Evolutionary conservation across 2,888 invertebrate genomes (phyloP), one percentile per base, ranked within the genome.

Genomic region (Nephrotoma flavescens): DNA sequence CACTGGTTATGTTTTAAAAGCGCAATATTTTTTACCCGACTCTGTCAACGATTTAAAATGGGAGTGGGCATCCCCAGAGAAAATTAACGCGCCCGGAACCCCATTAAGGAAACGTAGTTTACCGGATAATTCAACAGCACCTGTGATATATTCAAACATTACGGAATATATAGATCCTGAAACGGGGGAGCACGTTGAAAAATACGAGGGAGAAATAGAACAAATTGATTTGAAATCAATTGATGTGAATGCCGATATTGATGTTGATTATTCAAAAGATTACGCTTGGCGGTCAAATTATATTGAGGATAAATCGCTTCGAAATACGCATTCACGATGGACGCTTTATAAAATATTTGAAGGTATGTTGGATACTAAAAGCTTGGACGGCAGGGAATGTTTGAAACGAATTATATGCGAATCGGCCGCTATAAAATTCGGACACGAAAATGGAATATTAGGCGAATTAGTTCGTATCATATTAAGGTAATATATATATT

Each of bases 391-490:
- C 6, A 93, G 94, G 88, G 93, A 94, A 52, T 96, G 96, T 91
- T 90, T 96, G 88, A 91, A 96, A 88, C 93, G 95, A 89, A 94
- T 95, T 88, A 95, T 96, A 90, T 96, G 96, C 90, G 96, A 96
- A 90, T 94, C 95, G 42, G 94, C 96, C 0, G 93, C 94, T 89
- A 92, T 93, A 87, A 94, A 95, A 86, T 93, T 96, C 89, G 93
- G 92, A 88, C 93, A 94, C 89, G 94, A 94, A 89, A 94, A 95
- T 89, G 96, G 96, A 5, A 92, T 96, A 89, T 93, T 96, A 88
- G 95, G 95, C 42, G 95, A 96, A 92, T 92, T 96, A 89, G 92
- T 96, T 88, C 95, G 96, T 92, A 94, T 96, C 89, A 91, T 96
- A 89, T 93, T 96, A 90, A 95, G 95, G 94, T 96, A 92, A 94